These are phyloP conservation scores for Heliothis subflexa DNA, from an alignment of 1,140 invertebrate genomes.

Conservation along the genomic window DNA sequence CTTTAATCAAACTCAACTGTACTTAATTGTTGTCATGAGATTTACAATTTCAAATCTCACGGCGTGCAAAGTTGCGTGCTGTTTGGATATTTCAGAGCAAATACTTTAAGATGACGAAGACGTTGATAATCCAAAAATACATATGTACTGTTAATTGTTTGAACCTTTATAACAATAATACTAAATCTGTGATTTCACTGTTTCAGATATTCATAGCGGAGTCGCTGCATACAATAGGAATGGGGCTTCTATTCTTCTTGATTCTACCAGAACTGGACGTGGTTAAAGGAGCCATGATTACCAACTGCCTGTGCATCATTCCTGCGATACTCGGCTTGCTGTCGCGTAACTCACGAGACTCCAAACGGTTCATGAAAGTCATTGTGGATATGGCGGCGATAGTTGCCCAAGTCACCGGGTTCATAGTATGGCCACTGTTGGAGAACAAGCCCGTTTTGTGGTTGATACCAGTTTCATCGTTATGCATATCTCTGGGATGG, in stretches of 20 bases:
- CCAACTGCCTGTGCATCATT: slow-evolving; percentile 96
- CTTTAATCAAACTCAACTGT: background rate
- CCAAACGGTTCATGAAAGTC: slow-evolving; percentile 92
- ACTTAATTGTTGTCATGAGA: background rate
- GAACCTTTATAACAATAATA: background rate
- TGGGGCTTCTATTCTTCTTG: slow-evolving; percentile 94
- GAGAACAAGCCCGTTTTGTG: slow-evolving; percentile 91
- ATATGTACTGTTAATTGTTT: too few species aligned
- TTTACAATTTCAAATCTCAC: background rate
- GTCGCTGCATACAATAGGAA: slow-evolving; percentile 94
- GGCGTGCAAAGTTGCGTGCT: background rate
- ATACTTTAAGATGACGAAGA: background rate
- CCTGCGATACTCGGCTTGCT: slow-evolving; percentile 91
- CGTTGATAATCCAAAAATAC: background rate
- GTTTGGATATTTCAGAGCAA: background rate
- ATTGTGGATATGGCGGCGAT: slow-evolving; percentile 94
- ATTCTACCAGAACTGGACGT: slow-evolving; percentile 96
- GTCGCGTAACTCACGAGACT: slow-evolving; percentile 93
- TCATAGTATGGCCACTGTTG: slow-evolving; percentile 95
- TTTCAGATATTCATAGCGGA: slow-evolving; percentile 92
- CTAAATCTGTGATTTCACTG: slow-evolving; percentile 56
- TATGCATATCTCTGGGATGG: slow-evolving; percentile 96
- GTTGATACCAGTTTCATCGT: slow-evolving; percentile 93
- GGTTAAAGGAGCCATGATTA: slow-evolving; percentile 96
- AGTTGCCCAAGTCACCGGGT: slow-evolving; percentile 94